Conservation (phyloP, 2,113 vertebrate genomes). For the Pampusana beccarii region DNA sequence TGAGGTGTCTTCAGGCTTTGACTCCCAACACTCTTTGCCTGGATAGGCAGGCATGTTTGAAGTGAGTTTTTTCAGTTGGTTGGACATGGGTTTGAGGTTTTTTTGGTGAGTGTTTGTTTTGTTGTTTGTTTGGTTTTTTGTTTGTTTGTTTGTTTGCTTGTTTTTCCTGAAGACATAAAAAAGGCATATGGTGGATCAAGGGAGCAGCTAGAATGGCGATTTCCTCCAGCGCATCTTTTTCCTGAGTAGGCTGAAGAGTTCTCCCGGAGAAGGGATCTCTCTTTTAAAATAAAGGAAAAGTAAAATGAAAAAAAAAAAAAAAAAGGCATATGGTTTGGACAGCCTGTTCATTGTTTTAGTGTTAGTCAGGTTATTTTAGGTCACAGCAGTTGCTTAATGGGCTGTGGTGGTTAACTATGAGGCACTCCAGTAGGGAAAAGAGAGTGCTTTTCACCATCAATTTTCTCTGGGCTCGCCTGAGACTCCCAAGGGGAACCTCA, state of each 20-base stretch:
- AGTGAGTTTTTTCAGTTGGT: rapidly evolving
- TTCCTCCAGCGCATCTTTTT: not conserved
- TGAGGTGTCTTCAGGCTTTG: not conserved
- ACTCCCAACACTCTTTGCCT: too few relatives aligned
- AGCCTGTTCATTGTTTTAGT: not conserved
- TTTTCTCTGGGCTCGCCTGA: slow-evolving; percentile 28
- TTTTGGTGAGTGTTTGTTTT: rapidly evolving
- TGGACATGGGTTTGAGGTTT: not conserved
- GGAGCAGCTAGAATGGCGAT: not conserved
- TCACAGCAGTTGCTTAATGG: slow-evolving; percentile 35
- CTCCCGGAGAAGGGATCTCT: not conserved
- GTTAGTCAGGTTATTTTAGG: slow-evolving; percentile 15
- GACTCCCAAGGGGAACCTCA: slow-evolving; percentile 6
- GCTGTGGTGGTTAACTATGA: not conserved
- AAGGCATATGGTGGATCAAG: not conserved
- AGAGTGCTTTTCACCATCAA: slow-evolving; percentile 36
- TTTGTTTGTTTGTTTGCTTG: not conserved
- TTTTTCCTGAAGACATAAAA: not conserved
- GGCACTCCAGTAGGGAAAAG: slow-evolving; percentile 23
- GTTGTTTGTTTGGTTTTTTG: not conserved
- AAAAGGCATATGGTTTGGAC: not conserved
- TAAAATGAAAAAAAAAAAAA: not conserved
- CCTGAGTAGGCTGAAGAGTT: not conserved
- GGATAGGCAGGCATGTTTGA: not conserved
- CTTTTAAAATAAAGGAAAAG: not conserved